Evolutionary conservation across 2,113 vertebrate genomes (phyloP), one percentile per base, ranked within the genome.

Genomic region (Hucho hucho): DNA sequence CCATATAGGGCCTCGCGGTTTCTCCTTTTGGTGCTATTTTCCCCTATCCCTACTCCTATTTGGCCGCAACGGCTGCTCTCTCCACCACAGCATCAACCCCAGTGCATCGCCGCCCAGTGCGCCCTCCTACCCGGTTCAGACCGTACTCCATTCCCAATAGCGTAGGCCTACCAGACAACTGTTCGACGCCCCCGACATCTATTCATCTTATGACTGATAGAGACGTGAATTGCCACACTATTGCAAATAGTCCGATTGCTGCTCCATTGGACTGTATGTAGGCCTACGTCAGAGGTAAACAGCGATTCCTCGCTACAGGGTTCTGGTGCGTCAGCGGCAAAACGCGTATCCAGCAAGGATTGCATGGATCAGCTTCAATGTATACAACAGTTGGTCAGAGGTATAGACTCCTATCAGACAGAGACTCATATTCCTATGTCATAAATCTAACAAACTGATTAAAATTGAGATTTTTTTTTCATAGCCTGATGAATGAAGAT

Each of bases 1-100:
- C 68, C 77, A 79, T 72, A 25, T 92, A 97, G 96, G 94, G 95
- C 78, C 87, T 96, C 89, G 88, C 95, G 81, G 93, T 96, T 85
- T 94, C 95, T 22, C 94, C 93, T 0, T 93, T 95, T 28, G 80
- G 84, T 64, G 84, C 83, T 18, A 64, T 87, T 6, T 56, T 89
- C 59, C 82, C 87, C 59, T 89, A 86, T 71, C 89, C 91, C 16
- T 81, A 83, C 70, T 58, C 78, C 72, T 69, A 74, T 73, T 37
- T 83, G 77, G 58, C 6, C 58, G 92, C 92, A 0, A 91, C 90
- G 0, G 90, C 92, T 0, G 91, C 92, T 0, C 92, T 92, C 37
- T 88, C 92, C 1, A 92, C 94, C 0, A 90, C 53, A 88, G n/a
- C 95, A 93, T 83, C 93, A 86, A 4, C 91, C 87, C 73, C 93